Evolutionary conservation across 2,797 vertebrate species (phyloP).

Genomic region (Alca torda): DNA sequence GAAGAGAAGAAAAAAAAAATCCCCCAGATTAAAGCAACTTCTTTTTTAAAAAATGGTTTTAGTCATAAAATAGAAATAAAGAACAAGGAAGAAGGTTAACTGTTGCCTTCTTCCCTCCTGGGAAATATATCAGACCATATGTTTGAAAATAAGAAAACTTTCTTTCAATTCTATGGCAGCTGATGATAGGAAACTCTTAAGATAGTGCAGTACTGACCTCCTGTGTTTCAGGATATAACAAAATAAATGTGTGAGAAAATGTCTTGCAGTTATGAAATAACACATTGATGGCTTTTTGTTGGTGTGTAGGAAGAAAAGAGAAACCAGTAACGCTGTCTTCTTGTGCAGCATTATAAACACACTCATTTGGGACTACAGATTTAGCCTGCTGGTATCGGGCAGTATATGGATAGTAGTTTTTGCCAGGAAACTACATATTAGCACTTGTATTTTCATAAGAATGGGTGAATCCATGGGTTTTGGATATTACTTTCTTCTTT

Average conservation of each 20-base stretch:
- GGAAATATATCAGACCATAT: slow-evolving; percentile 35
- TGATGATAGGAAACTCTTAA: background rate
- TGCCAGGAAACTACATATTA: background rate
- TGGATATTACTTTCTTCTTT: background rate
- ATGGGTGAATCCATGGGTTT: background rate
- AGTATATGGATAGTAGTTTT: background rate
- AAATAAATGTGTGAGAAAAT: slow-evolving; percentile 16
- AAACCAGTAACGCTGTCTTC: background rate
- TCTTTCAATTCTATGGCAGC: background rate
- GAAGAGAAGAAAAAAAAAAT: background rate
- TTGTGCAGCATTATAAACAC: background rate
- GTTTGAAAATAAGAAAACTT: slow-evolving; percentile 50
- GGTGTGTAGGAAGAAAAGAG: background rate
- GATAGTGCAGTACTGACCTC: slow-evolving; percentile 64
- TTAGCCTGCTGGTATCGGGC: background rate
- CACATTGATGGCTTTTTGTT: background rate
- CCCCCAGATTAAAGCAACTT: background rate
- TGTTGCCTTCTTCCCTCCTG: slow-evolving; percentile 24
- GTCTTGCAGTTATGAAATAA: slow-evolving; percentile 11
- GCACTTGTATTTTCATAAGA: background rate
- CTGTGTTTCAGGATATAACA: slow-evolving; percentile 54
- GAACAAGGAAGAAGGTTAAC: slow-evolving; percentile 13
- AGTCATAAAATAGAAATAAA: slow-evolving; percentile 6
- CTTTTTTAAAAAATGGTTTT: background rate
- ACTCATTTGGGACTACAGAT: background rate